Evolutionary conservation across 2,797 vertebrate species (phyloP), one percentile per base, ranked within the genome.

Genomic region (Chelonia mydas): DNA sequence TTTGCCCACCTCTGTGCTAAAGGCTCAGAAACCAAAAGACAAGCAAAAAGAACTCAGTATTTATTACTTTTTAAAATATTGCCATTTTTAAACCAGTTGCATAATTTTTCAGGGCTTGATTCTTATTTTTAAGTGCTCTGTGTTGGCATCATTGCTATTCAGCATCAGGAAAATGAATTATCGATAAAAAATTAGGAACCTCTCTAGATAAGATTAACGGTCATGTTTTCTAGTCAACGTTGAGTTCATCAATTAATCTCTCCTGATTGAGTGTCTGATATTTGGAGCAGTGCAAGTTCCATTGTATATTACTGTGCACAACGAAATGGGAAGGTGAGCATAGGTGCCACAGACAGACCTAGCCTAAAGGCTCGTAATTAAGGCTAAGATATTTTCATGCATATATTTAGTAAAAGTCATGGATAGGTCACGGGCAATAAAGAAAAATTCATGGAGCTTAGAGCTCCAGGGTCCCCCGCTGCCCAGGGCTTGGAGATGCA

Each of bases 361-460:
- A 21, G 0, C 0, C 1, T 17, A 61, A 23, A 51, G 31, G 2
- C n/a, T 88, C 33, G 33, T 0, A 0, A 19, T 51, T n/a, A 47
- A 3, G 1, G 59, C 28, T 16, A 61, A 15, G 31, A 61, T 61
- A 33, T 61, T 61, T 7, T 61, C 28, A 31, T 33, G 13, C 13
- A 33, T 61, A 33, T 33, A 33, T 61, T 61, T 33, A 61, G 31
- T 61, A 61, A 33, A 61, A 61, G 13, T 33, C 31, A 33, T 33
- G 15, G 59, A 33, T 15, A 61, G 31, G 12, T 31, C 59, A 61
- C 13, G 13, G 57, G 28, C 31, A 61, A 61, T 61, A 61, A 61
- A 61, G 57, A 61, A 61, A 61, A 61, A 33, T 33, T 61, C 59
- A 33, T 61, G 15, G 28, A 61, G 55, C 27, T 28, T 3, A 57